These are phyloP conservation scores for Rhyacichthys aspro DNA, from an alignment of 2,797 vertebrate genomes.

Conservation along the genomic window DNA sequence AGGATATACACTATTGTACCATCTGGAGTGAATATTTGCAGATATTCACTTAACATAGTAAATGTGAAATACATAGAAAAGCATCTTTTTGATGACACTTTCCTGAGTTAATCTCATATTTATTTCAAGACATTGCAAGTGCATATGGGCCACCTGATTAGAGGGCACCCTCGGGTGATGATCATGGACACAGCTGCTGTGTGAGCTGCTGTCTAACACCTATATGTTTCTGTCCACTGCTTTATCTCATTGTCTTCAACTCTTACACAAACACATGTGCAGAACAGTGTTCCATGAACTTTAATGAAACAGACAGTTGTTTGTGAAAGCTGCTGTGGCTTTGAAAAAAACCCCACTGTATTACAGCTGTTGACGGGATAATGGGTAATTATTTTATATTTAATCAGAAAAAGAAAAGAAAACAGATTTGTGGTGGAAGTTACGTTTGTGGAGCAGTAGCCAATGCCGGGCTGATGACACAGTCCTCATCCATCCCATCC, in stretches of 20 bases:
- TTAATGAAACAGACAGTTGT: too few species aligned
- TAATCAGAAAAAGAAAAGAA: background rate
- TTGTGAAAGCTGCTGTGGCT: constrained; percentile 18
- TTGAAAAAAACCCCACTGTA: constrained; percentile 27
- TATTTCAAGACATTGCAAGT: constrained; percentile 6
- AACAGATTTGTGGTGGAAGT: constrained; percentile 22
- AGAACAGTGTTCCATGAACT: too few species aligned
- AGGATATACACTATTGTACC: too few species aligned
- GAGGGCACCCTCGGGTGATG: constrained; percentile 35
- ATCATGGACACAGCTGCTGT: constrained; percentile 55
- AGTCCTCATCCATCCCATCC: constrained; percentile 19
- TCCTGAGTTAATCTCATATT: background rate
- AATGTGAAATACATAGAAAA: background rate
- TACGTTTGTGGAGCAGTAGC: constrained; percentile 5
- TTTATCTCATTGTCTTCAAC: constrained; percentile 19
- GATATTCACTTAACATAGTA: too few species aligned
- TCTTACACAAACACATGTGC: constrained; percentile 3
- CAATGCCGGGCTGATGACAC: constrained; percentile 35
- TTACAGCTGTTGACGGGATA: constrained; percentile 3
- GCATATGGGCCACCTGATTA: constrained; percentile 25
- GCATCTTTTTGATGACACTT: background rate
- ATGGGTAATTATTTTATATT: constrained; percentile 11
- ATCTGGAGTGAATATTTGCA: too few species aligned
- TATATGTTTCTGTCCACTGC: constrained; percentile 44
- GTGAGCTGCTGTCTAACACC: constrained; percentile 37